A percentile compares a stretch with the other conserved stretches of the same genome.
Conservation (phyloP, 2,113 vertebrate genomes). For the Zosterops pallidus region DNA sequence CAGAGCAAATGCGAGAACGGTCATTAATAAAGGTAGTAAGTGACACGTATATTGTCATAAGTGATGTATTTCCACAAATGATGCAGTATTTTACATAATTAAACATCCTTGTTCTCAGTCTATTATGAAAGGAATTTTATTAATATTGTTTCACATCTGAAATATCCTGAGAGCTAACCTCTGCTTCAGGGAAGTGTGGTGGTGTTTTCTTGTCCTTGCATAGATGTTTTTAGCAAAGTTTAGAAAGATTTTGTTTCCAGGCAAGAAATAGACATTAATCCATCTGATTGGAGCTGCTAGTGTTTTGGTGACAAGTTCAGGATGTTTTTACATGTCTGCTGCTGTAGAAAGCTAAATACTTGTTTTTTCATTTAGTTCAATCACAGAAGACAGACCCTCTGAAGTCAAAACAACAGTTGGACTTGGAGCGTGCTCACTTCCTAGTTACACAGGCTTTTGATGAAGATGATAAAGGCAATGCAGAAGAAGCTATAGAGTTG, state of each 20-base stretch:
- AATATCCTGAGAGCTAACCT: neutral
- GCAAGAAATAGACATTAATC: neutral
- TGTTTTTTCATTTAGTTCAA: slow-evolving; percentile 76
- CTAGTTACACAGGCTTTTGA: slow-evolving; percentile 97
- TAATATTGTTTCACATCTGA: neutral
- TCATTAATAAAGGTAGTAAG: neutral
- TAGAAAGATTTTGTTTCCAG: neutral
- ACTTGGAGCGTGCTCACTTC: slow-evolving; percentile 94
- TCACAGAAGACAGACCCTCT: slow-evolving; percentile 89
- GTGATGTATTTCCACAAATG: neutral
- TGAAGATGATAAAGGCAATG: slow-evolving; percentile 92
- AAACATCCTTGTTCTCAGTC: neutral
- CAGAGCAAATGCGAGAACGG: neutral
- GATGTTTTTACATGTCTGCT: neutral
- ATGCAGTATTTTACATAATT: neutral
- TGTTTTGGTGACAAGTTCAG: neutral
- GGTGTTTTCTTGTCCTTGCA: neutral
- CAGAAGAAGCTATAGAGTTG: slow-evolving; percentile 91
- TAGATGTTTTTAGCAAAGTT: neutral
- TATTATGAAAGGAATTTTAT: neutral
- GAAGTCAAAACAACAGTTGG: slow-evolving; percentile 93
- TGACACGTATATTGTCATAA: neutral
- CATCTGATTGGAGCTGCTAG: neutral
- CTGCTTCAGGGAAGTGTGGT: neutral
- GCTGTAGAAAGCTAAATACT: neutral